Conservation (phyloP, 2,113 vertebrate genomes). For the Tauraco erythrolophus region DNA sequence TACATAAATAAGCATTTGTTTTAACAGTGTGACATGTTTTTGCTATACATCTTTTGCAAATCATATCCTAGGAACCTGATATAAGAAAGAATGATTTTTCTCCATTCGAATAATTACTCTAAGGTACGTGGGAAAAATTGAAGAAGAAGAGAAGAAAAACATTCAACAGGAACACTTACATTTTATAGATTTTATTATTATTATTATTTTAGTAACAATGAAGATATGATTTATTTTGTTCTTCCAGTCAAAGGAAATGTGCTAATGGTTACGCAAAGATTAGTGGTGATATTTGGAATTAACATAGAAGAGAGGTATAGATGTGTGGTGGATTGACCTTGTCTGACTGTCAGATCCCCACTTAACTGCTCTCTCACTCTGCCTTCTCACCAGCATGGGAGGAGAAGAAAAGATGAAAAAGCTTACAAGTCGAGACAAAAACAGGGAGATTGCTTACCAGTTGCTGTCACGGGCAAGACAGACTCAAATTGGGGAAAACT, state of each 20-base stretch:
- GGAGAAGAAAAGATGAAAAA: neutral
- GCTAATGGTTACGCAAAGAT: neutral
- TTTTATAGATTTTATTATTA: neutral
- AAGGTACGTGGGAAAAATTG: neutral
- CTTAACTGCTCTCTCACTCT: neutral
- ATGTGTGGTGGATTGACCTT: neutral
- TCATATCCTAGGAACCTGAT: neutral
- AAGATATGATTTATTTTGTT: neutral
- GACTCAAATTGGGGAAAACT: neutral
- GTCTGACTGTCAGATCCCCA: neutral
- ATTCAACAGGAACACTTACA: neutral
- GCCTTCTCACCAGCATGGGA: neutral
- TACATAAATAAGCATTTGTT: neutral
- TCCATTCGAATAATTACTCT: neutral
- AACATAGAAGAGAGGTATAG: neutral
- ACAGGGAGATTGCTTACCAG: neutral
- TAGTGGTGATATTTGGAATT: neutral
- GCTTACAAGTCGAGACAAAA: accelerated
- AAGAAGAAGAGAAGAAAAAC: neutral
- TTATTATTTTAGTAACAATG: neutral
- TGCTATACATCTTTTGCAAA: neutral
- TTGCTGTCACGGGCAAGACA: neutral
- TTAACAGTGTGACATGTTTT: neutral
- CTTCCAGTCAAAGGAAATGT: neutral
- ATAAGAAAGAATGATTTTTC: neutral